phyloP scores from a whole-genome alignment of 2,888 invertebrate genomes.

The Dynastes tityus region DNA sequence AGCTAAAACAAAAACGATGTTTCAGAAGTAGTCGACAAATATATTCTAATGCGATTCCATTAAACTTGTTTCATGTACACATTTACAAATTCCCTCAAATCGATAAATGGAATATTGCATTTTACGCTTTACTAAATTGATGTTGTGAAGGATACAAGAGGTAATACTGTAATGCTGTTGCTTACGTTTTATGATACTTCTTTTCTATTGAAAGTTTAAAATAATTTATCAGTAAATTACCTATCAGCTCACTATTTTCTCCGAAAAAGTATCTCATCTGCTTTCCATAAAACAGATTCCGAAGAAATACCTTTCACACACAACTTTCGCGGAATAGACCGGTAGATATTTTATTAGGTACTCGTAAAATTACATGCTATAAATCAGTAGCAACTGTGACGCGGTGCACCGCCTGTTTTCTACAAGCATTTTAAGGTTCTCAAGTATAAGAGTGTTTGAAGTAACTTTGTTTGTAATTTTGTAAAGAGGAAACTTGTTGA shows the following conservation, averaged over 20 bases:
- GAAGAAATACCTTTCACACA: background rate
- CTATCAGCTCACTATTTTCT: background rate
- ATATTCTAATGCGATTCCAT: too few relatives aligned
- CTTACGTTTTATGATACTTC: too few relatives aligned
- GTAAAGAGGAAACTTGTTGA: slow-evolving; percentile 39
- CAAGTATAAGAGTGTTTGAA: slow-evolving; percentile 11
- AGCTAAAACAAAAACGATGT: too few relatives aligned
- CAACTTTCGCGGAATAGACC: background rate
- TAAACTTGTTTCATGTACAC: too few relatives aligned
- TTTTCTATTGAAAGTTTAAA: background rate
- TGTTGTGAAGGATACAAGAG: too few relatives aligned
- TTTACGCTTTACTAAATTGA: too few relatives aligned
- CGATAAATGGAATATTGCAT: too few relatives aligned
- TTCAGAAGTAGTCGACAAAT: too few relatives aligned
- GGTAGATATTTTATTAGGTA: slow-evolving; percentile 18
- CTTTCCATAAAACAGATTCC: slow-evolving; percentile 1
- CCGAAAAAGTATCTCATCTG: background rate
- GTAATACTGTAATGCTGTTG: too few relatives aligned
- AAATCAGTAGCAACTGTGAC: slow-evolving; percentile 7
- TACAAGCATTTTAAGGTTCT: slow-evolving; percentile 31
- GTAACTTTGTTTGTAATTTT: slow-evolving; percentile 40
- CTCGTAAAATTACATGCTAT: slow-evolving; percentile 19
- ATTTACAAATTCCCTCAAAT: too few relatives aligned
- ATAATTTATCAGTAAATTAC: background rate
- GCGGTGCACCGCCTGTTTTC: background rate